Conservation (phyloP, 2,113 vertebrate genomes). For the Cynocephalus volans region DNA sequence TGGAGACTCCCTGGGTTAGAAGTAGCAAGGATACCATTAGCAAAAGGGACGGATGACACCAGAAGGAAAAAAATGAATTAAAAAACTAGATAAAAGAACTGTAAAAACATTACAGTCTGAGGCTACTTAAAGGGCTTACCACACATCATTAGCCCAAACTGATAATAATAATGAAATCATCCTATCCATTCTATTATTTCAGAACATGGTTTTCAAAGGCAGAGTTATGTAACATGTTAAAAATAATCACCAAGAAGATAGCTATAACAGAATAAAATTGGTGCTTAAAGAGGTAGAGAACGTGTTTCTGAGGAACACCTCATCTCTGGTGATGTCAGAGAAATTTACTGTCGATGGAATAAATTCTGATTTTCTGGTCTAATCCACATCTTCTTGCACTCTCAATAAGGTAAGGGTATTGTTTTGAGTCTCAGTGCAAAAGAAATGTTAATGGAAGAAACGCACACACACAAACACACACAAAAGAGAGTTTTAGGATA, state of each 20-base stretch:
- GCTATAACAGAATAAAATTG: neutral
- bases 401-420: neutral
- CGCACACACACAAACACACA: neutral
- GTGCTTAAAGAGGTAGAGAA: neutral
- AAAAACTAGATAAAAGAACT: constrained; percentile 16
- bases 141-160: neutral
- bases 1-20: neutral
- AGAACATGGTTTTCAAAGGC: constrained; percentile 3
- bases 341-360: neutral
- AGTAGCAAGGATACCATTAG: neutral
- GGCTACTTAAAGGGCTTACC: neutral
- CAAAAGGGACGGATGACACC: neutral
- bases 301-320: neutral
- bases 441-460: neutral
- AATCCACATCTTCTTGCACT: neutral
- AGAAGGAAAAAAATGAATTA: constrained; percentile 24
- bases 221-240: neutral
- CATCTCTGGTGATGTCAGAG: neutral
- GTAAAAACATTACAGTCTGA: neutral
- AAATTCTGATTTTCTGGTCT: neutral
- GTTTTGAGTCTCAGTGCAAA: neutral
- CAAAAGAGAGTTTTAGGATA: neutral
- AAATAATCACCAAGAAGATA: neutral
- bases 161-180: neutral
- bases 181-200: neutral